Base-by-base conservation (phyloP, 1,140 invertebrate genomes). In the Zaprionus capensis region DNA sequence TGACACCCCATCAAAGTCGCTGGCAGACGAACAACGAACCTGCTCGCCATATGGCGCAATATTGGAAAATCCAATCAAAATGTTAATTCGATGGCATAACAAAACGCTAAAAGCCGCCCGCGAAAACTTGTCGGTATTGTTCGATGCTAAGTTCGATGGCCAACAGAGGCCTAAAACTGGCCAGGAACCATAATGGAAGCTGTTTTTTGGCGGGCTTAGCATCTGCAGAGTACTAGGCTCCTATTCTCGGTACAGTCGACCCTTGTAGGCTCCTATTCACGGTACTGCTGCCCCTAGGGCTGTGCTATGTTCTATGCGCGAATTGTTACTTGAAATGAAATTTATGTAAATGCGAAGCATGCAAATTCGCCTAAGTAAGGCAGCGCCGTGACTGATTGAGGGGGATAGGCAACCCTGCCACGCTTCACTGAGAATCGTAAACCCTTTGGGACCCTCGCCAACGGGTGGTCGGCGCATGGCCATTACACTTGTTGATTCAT, bases 1-100 rank as follows among this genome's bases (percentile, higher is more conserved):
- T 22, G 36, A 22, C 72, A 58, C 12, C 22, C 56, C 56, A 28
- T 71, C 62, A 65, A 70, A 63, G 68, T 63, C 55, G 22, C 22
- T 44, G 26, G 12, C 46, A 51, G 46, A 51, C 31, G 41, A 38
- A 36, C 26, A 24, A 9, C 46, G 61, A 78, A 81, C 59, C 82
- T 67, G 51, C 81, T 46, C 41, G 20, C 46, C 85, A 90, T 90
- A 90, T 90, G 85, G 86, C 63, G 61, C 85, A 91, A 90, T 90
- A 91, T 90, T 91, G 86, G 81, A 90, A 90, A 90, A 90, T 90
- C 85, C 86, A 90, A 90, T 90, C 85, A 90, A 90, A 90, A 90
- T 90, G 85, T 90, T 90, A 90, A 90, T 90, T 90, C 73, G 63
- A 71, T 63, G 75, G 34, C 71, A 81, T 51, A 71, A 71, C 63